Conservation (phyloP, 2,888 invertebrate genomes). For the Catocala sponsa region DNA sequence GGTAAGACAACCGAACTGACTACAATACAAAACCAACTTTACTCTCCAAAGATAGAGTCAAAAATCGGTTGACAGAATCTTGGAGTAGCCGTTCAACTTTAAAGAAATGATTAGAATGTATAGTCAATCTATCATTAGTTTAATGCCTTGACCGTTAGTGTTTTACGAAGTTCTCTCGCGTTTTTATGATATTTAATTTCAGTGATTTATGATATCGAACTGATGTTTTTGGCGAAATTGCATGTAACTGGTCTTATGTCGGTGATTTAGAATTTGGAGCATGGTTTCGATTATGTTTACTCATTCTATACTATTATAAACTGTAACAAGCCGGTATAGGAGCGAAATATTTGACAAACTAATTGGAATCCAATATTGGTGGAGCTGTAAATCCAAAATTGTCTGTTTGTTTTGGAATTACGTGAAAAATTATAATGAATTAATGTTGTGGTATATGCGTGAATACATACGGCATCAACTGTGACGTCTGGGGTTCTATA, state of each 20-base stretch:
- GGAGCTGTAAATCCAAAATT: too few species aligned
- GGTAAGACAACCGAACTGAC: neutral
- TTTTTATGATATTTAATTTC: constrained; percentile 39
- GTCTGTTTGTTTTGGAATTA: too few species aligned
- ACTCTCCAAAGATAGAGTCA: accelerated
- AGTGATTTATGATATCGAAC: constrained; percentile 22
- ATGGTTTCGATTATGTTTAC: too few species aligned
- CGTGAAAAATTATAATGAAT: too few species aligned
- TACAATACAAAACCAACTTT: constrained; percentile 11
- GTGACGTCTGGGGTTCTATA: too few species aligned
- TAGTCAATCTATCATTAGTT: constrained; percentile 37
- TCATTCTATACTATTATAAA: too few species aligned
- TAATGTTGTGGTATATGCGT: too few species aligned
- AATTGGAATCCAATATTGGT: too few species aligned
- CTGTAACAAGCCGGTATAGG: too few species aligned
- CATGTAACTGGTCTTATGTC: neutral
- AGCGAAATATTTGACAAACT: too few species aligned
- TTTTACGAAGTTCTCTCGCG: constrained; percentile 13
- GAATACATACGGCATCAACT: too few species aligned
- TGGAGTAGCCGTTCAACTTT: constrained; percentile 14
- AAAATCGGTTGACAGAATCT: neutral
- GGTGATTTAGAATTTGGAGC: neutral
- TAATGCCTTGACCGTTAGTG: constrained; percentile 34
- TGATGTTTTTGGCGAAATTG: constrained; percentile 10
- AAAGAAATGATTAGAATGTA: constrained; percentile 26